Conservation (phyloP, 2,113 vertebrate species). For the Bothrops jararaca region DNA sequence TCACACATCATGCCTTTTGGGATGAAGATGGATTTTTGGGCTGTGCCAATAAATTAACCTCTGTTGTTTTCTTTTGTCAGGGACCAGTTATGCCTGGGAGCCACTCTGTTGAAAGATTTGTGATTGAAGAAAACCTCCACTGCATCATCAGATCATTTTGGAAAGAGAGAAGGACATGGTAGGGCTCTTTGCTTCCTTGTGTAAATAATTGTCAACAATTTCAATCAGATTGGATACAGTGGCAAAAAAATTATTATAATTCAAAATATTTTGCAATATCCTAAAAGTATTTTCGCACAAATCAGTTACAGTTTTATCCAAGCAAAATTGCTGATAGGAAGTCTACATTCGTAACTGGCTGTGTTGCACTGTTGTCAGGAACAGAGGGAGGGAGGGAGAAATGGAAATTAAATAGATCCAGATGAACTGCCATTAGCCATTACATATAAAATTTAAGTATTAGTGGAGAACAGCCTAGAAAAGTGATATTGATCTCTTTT, state of each 20-base stretch:
- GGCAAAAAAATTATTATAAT: background rate
- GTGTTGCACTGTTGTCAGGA: background rate
- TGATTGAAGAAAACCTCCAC: slow-evolving; percentile 97
- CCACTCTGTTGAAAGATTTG: slow-evolving; percentile 94
- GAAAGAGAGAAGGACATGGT: slow-evolving; percentile 97
- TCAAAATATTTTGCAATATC: background rate
- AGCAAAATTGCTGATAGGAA: background rate
- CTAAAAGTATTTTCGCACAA: background rate
- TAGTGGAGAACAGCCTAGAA: background rate
- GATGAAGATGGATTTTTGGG: background rate
- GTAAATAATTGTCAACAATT: background rate
- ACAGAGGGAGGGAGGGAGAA: background rate
- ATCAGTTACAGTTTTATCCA: background rate
- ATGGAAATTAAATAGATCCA: background rate
- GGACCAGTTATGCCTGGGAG: slow-evolving; percentile 98
- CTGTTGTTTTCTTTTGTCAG: slow-evolving; percentile 60
- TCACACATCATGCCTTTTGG: background rate
- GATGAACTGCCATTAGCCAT: background rate
- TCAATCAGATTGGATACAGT: background rate
- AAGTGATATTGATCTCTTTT: background rate
- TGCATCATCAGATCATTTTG: slow-evolving; percentile 96
- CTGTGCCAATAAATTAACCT: background rate
- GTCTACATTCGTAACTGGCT: background rate
- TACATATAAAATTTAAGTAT: background rate
- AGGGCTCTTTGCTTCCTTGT: slow-evolving; percentile 24